Base-by-base conservation (phyloP, 1,140 invertebrate species). In the Drosophila pectinifera region DNA sequence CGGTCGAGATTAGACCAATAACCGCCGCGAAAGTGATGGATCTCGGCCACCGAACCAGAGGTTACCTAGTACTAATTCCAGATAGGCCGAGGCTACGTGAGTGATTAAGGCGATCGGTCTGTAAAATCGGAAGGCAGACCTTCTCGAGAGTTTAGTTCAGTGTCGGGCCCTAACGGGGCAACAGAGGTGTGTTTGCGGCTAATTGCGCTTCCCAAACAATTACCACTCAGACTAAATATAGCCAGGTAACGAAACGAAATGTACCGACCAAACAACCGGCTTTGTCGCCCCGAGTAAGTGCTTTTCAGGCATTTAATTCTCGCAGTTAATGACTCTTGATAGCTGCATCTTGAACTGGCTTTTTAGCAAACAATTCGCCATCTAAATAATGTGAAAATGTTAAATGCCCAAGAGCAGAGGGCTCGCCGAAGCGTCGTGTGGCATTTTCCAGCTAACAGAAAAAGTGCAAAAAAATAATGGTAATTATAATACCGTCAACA, bases 401-500 rank as follows among this genome's bases (percentile, higher is more conserved):
- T 26, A 34, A 65, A 34, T 48, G 59, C 26, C 24, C 59, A 64
- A 67, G 24, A 18, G 36, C 61, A 31, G 28, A 42, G 38, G 16
- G 31, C 58, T 10, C 24, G 20, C n/a, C 45, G 31, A 48, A 43
- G 41, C 24, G 49, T 11, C 41, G 67, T 70, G 67, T 55, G 48
- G 48, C 63, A 56, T 67, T 67, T 67, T 49, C 43, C 48, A 53
- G 13, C 26, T 18, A 45, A 43, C 20, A 53, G 22, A 20, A 58
- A 53, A 36, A 56, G 34, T 36, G 28, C 59, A 55, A 22, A 41
- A 18, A n/a, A 18, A 57, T 72, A 81, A 57, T 58, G 67, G 48
- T 45, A 81, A 64, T 82, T 43, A 68, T 54, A 65, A 78, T 45
- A 55, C 20, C 39, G 49, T 48, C 78, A 86, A 82, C 78, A 82